Conservation (phyloP, 2,888 invertebrate species). For the Meta bourneti region DNA sequence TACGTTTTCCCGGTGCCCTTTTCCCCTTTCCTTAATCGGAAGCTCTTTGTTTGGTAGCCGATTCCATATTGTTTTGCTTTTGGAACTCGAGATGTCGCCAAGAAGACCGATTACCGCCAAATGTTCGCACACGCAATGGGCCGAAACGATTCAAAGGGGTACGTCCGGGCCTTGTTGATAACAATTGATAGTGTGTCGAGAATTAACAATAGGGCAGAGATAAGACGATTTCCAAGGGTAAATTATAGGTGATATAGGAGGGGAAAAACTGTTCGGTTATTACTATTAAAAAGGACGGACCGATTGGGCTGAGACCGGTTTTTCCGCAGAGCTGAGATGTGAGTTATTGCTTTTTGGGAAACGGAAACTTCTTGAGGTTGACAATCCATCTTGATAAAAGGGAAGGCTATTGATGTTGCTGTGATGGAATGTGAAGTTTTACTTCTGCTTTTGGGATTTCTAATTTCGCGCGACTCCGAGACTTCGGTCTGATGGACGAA, state of each 20-base stretch:
- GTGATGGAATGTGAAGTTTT: no score
- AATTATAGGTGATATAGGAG: not conserved
- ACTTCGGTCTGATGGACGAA: no score
- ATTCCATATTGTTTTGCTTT: no score
- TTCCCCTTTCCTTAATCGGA: not conserved
- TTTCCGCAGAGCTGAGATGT: not conserved
- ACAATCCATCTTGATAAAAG: not conserved
- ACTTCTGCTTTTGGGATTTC: no score
- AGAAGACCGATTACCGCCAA: not conserved
- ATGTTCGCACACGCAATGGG: no score
- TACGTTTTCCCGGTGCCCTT: not conserved
- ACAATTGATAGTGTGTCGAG: not conserved
- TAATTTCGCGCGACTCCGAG: no score
- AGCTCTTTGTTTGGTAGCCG: not conserved
- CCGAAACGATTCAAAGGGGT: no score
- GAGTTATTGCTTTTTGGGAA: not conserved
- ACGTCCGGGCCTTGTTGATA: not conserved
- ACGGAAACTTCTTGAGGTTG: constrained; percentile 1
- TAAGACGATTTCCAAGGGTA: not conserved
- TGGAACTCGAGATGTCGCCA: not conserved
- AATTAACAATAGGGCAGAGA: not conserved
- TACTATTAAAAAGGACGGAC: not conserved
- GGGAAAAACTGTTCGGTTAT: not conserved
- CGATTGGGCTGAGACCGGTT: not conserved
- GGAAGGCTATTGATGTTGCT: not conserved